phyloP scores from a whole-genome alignment of 2,113 vertebrate genomes.

The Phyllostomus hastatus region DNA sequence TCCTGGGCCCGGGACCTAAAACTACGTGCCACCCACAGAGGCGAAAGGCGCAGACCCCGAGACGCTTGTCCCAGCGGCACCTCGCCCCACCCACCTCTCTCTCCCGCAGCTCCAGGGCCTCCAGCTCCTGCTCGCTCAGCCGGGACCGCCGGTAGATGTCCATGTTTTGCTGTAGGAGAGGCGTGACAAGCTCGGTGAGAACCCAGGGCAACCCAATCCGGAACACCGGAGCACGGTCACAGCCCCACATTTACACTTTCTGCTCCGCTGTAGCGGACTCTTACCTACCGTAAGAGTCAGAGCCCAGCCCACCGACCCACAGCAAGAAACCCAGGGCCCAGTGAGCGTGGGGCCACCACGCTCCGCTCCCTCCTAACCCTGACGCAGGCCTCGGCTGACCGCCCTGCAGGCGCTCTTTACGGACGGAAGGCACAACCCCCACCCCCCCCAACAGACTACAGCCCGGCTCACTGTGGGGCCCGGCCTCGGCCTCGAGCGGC shows the following conservation, averaged over 20 bases:
- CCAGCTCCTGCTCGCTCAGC: conserved; percentile 93
- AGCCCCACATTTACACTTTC: no score
- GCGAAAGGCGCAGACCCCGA: background rate
- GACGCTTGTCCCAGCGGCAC: background rate
- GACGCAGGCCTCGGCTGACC: background rate
- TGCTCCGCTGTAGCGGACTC: no score
- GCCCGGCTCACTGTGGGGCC: fast-evolving
- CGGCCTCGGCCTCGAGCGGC: background rate
- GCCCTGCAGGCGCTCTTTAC: fast-evolving
- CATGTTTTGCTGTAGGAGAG: conserved; percentile 92
- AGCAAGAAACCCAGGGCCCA: background rate
- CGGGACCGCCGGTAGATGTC: conserved; percentile 92
- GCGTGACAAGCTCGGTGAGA: conserved; percentile 34
- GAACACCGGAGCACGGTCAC: background rate
- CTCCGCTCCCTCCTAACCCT: background rate
- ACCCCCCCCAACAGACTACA: background rate
- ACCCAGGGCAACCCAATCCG: background rate
- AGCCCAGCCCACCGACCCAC: background rate
- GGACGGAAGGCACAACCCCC: no score
- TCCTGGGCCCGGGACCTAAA: background rate
- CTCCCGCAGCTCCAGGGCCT: conserved; percentile 95
- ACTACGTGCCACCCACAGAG: background rate
- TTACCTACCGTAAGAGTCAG: background rate
- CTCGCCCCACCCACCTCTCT: conserved; percentile 87
- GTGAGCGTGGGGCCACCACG: background rate